Evolutionary conservation across 2,888 invertebrate genomes (phyloP).

Genomic region (Eristalinus aeneus): DNA sequence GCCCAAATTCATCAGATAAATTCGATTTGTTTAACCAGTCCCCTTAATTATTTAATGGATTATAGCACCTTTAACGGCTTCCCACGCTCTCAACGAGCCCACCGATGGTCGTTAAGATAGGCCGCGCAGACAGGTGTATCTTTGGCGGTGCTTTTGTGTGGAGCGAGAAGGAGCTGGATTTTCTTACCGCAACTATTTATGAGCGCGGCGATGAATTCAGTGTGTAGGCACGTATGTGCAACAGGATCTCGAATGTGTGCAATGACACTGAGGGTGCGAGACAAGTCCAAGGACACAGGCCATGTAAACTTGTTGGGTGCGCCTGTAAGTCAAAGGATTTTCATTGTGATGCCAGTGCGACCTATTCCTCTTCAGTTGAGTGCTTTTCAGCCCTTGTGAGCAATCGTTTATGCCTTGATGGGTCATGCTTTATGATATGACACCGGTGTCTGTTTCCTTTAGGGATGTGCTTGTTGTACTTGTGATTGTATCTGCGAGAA

Average conservation of each 20-base stretch:
- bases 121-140: not conserved
- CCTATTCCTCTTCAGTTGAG: not conserved
- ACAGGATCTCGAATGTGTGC: not conserved
- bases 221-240: not conserved
- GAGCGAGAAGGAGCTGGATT: not conserved
- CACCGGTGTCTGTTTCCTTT: not conserved
- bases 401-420: not conserved
- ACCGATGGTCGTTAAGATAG: not conserved
- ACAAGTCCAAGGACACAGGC: not conserved
- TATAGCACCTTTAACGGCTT: not conserved
- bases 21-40: conserved; percentile 20
- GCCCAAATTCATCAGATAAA: conserved; percentile 12
- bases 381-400: not conserved
- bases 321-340: not conserved
- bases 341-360: not conserved
- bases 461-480: not conserved
- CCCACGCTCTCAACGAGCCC: not conserved
- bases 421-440: not conserved
- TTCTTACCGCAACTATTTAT: not conserved
- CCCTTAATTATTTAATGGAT: conserved; percentile 30
- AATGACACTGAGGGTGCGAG: not conserved
- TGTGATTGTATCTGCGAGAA: not conserved
- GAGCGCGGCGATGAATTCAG: not conserved
- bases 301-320: not conserved
- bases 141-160: not conserved